Percentiles rank a stretch among this genome's conserved stretches.
Evolutionary conservation across 2,888 invertebrate species (phyloP).

Genomic region (Emesis castigata): DNA sequence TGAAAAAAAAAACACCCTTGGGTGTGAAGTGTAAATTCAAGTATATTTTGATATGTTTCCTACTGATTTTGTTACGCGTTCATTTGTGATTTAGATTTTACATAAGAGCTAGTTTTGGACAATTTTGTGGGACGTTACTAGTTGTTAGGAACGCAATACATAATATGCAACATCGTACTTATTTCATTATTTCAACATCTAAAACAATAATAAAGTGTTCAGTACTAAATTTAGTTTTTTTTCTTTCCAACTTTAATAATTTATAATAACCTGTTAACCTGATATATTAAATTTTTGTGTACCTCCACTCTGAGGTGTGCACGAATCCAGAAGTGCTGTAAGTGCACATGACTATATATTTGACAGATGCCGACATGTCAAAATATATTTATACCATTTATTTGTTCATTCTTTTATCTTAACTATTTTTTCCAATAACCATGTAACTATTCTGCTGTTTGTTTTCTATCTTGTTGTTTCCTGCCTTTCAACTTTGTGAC

Average conservation of each 20-base stretch:
- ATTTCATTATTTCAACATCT: slow-evolving; percentile 54
- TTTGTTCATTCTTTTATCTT: too few species aligned
- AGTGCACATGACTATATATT: neutral
- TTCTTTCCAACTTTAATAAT: slow-evolving; percentile 5
- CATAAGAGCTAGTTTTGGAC: slow-evolving; percentile 62
- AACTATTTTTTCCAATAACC: too few species aligned
- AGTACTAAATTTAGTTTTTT: slow-evolving; percentile 46
- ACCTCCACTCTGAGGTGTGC: neutral
- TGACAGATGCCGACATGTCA: neutral
- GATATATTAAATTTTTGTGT: neutral
- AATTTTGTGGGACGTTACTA: slow-evolving; percentile 63
- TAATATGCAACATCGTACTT: slow-evolving; percentile 41
- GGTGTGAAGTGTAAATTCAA: slow-evolving; percentile 59
- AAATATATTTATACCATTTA: too few species aligned
- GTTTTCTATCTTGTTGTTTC: too few species aligned
- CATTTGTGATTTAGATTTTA: slow-evolving; percentile 51
- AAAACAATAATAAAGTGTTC: slow-evolving; percentile 57
- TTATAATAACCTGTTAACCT: neutral
- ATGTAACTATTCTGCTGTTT: too few species aligned
- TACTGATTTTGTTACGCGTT: slow-evolving; percentile 56
- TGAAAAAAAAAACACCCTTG: slow-evolving; percentile 35
- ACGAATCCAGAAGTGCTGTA: neutral
- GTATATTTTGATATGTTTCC: slow-evolving; percentile 64
- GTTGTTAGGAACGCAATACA: slow-evolving; percentile 59
- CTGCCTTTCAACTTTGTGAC: too few species aligned